A percentile compares a stretch with the other conserved stretches of the same genome.
phyloP scores from a whole-genome alignment of 2,113 vertebrate species.

The Brachyhypopomus gauderio region DNA sequence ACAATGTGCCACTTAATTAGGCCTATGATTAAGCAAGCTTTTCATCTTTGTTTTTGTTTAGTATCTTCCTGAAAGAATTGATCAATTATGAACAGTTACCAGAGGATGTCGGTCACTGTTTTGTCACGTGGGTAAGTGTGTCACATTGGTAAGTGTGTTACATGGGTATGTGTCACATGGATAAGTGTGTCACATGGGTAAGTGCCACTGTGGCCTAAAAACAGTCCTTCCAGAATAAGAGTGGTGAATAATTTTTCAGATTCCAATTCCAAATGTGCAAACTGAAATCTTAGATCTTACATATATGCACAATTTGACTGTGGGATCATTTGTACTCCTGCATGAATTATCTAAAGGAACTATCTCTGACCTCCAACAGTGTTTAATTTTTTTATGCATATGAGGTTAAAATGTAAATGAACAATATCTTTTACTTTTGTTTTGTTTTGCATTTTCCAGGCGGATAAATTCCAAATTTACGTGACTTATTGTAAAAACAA shows the following conservation, averaged over 20 bases:
- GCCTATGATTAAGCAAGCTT: background rate
- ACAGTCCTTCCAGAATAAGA: too few species aligned
- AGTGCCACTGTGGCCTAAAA: background rate
- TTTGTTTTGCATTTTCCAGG: slow-evolving; percentile 74
- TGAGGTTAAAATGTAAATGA: background rate
- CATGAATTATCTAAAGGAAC: background rate
- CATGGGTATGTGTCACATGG: too few species aligned
- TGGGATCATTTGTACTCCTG: background rate
- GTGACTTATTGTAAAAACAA: slow-evolving; percentile 99
- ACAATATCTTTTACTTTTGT: background rate
- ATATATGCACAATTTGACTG: background rate
- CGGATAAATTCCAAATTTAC: slow-evolving; percentile 99
- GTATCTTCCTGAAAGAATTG: slow-evolving; percentile 97
- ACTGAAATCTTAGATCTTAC: background rate
- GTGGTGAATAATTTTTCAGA: too few species aligned
- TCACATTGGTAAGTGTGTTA: background rate
- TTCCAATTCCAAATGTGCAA: too few species aligned
- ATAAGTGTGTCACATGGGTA: slow-evolving; percentile 88
- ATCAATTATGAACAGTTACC: slow-evolving; percentile 98
- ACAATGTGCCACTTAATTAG: slow-evolving; percentile 2
- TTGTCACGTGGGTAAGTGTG: slow-evolving; percentile 86
- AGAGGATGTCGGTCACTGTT: slow-evolving; percentile 97
- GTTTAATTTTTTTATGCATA: background rate
- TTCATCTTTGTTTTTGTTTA: slow-evolving; percentile 63
- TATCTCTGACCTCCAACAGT: background rate